Conservation (phyloP, 2,797 vertebrate species). For the Lepilemur ruficaudatus region DNA sequence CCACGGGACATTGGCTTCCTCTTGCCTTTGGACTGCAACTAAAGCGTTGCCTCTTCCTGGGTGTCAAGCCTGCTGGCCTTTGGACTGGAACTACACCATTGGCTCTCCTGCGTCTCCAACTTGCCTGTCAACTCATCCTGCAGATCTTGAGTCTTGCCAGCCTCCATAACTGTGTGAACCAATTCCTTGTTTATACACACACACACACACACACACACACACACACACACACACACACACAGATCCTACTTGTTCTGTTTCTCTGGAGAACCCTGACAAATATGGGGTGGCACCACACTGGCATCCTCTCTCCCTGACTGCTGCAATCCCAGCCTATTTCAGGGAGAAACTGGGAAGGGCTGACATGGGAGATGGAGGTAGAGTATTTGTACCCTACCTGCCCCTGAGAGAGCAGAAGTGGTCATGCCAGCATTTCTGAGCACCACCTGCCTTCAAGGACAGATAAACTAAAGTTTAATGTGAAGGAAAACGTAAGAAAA, state of each 20-base stretch:
- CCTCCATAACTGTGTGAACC: too few species aligned
- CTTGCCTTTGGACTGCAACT: neutral
- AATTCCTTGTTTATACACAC: too few species aligned
- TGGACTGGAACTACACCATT: neutral
- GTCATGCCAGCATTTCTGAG: neutral
- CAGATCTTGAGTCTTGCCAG: neutral
- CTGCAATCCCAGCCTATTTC: neutral
- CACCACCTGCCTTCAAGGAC: neutral
- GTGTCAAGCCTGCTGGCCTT: neutral
- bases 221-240: too few species aligned
- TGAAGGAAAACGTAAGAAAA: neutral
- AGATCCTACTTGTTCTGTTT: neutral
- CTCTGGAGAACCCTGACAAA: neutral
- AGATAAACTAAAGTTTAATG: neutral
- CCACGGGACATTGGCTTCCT: too few species aligned
- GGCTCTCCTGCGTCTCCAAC: neutral
- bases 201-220: too few species aligned
- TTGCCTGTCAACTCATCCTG: neutral
- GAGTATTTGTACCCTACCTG: neutral
- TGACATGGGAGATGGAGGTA: too few species aligned
- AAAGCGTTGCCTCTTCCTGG: neutral
- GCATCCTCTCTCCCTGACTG: neutral
- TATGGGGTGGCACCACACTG: neutral
- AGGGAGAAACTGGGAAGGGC: neutral
- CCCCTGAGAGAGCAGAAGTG: neutral